These are phyloP conservation scores for Podabrus alpinus DNA, from an alignment of 2,888 invertebrate genomes.

Conservation along the genomic window DNA sequence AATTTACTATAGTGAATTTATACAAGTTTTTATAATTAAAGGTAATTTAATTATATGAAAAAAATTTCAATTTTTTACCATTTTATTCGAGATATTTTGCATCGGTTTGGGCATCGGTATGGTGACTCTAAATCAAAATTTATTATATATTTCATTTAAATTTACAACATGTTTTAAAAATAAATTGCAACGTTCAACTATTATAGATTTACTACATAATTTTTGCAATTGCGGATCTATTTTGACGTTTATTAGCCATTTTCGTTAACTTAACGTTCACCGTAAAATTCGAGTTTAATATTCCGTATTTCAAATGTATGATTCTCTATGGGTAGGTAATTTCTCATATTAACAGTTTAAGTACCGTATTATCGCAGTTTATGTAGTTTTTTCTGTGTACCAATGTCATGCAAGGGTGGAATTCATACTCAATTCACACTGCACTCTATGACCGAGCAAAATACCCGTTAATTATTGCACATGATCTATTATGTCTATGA, in stretches of 20 bases:
- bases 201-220: neutral
- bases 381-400: neutral
- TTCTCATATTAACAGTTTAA: neutral
- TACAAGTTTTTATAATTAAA: neutral
- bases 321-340: too few species aligned
- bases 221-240: neutral
- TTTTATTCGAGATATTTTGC: neutral
- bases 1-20: neutral
- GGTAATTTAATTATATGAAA: too few species aligned
- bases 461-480: too few species aligned
- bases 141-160: neutral
- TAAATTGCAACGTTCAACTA: neutral
- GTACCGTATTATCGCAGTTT: neutral
- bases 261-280: neutral
- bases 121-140: too few species aligned
- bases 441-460: neutral
- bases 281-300: neutral
- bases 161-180: neutral
- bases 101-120: too few species aligned
- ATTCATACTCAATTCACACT: too few species aligned
- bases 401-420: neutral
- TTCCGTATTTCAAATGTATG: neutral
- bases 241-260: neutral
- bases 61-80: too few species aligned
- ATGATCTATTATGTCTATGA: neutral